Evolutionary conservation across 2,113 vertebrate species (phyloP).

Genomic region (Platysteira castanea): DNA sequence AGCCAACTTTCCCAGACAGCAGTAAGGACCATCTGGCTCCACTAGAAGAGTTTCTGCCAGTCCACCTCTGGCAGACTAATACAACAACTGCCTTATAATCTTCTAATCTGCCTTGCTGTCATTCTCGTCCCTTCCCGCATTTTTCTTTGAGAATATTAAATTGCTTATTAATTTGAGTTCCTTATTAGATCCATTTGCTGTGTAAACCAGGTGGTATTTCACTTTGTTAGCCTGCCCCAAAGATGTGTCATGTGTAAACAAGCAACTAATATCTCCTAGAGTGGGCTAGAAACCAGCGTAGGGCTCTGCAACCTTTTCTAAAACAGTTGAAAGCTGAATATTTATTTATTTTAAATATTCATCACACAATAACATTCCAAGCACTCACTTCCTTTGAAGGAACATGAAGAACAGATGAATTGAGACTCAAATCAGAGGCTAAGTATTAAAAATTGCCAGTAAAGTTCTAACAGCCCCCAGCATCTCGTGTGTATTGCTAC

Average conservation of each 20-base stretch:
- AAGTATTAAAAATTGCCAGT: background rate
- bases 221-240: background rate
- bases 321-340: background rate
- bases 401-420: background rate
- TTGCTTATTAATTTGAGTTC: constrained; percentile 18
- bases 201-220: background rate
- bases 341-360: background rate
- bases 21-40: background rate
- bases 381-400: background rate
- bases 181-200: background rate
- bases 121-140: background rate
- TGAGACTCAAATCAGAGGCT: background rate
- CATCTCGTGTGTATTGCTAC: background rate
- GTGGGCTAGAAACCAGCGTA: background rate
- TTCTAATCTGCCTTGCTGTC: background rate
- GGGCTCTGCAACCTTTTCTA: background rate
- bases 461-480: background rate
- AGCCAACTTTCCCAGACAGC: background rate
- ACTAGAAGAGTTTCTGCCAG: background rate
- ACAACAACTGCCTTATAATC: background rate
- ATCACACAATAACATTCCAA: background rate
- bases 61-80: background rate
- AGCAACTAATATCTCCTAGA: background rate
- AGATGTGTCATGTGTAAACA: background rate
- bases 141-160: background rate